Percentiles rank a stretch among this genome's conserved stretches.
Conservation (phyloP, 2,113 vertebrate species). For the Vireo altiloquus region DNA sequence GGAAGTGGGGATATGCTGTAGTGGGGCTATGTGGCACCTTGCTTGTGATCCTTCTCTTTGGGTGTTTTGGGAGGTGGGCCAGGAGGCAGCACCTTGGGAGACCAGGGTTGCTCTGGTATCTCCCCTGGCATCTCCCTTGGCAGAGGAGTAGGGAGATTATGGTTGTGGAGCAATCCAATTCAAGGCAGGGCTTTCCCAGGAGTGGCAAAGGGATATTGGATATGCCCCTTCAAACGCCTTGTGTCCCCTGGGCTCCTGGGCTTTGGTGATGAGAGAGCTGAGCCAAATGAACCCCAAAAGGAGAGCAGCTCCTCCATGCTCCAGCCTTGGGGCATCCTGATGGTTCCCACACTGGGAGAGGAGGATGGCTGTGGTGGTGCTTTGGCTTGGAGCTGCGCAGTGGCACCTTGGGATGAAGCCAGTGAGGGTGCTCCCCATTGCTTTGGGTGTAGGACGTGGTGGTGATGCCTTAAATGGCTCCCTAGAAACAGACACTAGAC, state of each 20-base stretch:
- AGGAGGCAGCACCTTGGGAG: not conserved
- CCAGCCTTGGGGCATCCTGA: not conserved
- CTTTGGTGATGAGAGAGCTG: accelerated
- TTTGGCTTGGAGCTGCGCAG: not conserved
- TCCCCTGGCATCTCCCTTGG: not conserved
- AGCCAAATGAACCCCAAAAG: not conserved
- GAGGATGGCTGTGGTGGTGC: not conserved
- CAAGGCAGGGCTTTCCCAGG: not conserved
- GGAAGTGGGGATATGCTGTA: not conserved
- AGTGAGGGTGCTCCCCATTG: accelerated
- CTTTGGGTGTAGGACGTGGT: not conserved
- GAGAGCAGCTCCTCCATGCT: accelerated
- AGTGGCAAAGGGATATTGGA: not conserved
- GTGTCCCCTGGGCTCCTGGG: not conserved
- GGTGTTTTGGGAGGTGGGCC: not conserved
- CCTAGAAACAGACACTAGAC: too few species aligned
- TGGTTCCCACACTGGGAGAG: not conserved
- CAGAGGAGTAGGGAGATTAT: not conserved
- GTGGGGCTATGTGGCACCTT: not conserved
- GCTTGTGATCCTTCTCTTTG: not conserved
- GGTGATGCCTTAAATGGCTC: too few species aligned
- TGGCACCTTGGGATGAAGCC: not conserved
- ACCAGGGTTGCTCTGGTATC: not conserved
- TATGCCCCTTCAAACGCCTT: not conserved
- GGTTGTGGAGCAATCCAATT: not conserved